Conservation (phyloP, 2,888 invertebrate species). For the Leptinotarsa rubiginosa region DNA sequence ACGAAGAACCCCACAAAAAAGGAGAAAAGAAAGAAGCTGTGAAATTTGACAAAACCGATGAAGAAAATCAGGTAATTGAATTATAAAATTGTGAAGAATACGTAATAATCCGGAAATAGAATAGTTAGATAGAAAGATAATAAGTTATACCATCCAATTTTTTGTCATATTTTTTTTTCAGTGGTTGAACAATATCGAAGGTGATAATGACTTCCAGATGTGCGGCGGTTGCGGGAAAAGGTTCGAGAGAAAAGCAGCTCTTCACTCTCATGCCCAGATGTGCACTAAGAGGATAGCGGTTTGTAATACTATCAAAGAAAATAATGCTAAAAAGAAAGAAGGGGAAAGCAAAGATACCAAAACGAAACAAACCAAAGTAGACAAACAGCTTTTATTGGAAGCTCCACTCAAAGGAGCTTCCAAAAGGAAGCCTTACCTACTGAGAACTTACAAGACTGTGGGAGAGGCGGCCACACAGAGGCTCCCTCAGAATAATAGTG, state of each 20-base stretch:
- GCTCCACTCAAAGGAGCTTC: conserved; percentile 45
- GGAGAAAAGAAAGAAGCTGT: conserved; percentile 65
- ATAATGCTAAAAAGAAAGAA: conserved; percentile 51
- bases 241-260: conserved; percentile 79
- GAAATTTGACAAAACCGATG: conserved; percentile 67
- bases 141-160: background rate
- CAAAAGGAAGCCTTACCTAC: conserved; percentile 48
- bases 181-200: conserved; percentile 76
- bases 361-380: conserved; percentile 28
- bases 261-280: conserved; percentile 77
- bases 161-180: conserved; percentile 62
- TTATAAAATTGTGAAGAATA: background rate
- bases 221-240: conserved; percentile 78
- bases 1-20: conserved; percentile 71
- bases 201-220: conserved; percentile 72
- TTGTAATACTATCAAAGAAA: conserved; percentile 63
- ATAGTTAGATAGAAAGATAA: background rate
- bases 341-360: conserved; percentile 44
- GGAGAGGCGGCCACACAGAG: background rate
- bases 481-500: conserved; percentile 30
- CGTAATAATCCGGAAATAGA: too few relatives aligned
- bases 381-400: conserved; percentile 35
- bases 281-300: conserved; percentile 71
- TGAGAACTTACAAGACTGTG: conserved; percentile 43
- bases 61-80: conserved; percentile 70